Conservation (phyloP, 2,797 vertebrate species). For the Diplodus puntazzo region DNA sequence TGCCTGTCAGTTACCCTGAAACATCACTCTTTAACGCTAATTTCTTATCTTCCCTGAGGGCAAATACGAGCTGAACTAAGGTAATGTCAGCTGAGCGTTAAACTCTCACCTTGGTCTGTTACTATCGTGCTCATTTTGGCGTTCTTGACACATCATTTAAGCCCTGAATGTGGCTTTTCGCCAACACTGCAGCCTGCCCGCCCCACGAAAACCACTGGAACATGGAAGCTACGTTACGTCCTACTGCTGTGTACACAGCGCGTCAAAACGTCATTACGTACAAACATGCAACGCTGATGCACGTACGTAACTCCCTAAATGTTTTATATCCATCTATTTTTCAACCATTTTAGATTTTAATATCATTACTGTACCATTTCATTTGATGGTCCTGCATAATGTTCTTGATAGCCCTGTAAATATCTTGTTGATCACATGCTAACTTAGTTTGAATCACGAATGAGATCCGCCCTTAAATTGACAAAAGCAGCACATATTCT, state of each 20-base stretch:
- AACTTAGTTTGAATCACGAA: too few relatives aligned
- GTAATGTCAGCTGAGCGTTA: not conserved
- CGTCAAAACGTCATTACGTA: constrained; percentile 25
- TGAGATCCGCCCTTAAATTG: too few relatives aligned
- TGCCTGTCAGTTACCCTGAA: not conserved
- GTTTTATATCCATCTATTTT: too few relatives aligned
- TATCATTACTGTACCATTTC: too few relatives aligned
- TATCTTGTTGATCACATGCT: too few relatives aligned
- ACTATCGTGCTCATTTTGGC: constrained; percentile 29
- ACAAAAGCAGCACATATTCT: too few relatives aligned
- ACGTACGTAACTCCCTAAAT: not conserved
- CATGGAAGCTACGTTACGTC: constrained; percentile 9
- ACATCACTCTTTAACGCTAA: not conserved
- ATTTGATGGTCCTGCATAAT: too few relatives aligned
- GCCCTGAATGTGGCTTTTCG: not conserved
- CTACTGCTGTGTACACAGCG: not conserved
- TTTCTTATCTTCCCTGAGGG: fast-evolving
- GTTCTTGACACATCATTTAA: not conserved
- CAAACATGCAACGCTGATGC: not conserved
- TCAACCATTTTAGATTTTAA: too few relatives aligned
- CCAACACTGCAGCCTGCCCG: not conserved
- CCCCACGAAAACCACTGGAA: not conserved
- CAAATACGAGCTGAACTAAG: not conserved
- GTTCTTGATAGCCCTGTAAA: too few relatives aligned
- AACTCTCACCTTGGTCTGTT: constrained; percentile 20